Conservation (phyloP, 2,113 vertebrate species). For the Neotoma lepida region DNA sequence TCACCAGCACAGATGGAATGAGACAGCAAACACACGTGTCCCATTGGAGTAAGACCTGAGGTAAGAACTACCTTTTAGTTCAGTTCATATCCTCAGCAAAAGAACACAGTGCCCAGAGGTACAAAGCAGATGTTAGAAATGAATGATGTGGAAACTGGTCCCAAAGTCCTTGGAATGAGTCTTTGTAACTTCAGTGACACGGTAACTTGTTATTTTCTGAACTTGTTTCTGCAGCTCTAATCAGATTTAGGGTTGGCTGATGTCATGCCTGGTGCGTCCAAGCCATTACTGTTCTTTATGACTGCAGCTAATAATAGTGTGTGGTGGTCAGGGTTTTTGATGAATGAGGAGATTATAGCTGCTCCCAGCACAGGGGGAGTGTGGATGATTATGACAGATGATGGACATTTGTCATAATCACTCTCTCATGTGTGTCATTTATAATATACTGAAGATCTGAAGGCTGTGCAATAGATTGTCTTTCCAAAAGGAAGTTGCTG, state of each 20-base stretch:
- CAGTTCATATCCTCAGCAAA: not conserved
- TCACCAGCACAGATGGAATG: not conserved
- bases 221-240: not conserved
- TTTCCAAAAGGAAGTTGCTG: not conserved
- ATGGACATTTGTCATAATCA: not conserved
- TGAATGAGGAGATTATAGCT: not conserved
- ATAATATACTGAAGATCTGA: not conserved
- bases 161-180: not conserved
- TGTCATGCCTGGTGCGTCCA: not conserved
- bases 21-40: not conserved
- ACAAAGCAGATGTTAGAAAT: constrained; percentile 1
- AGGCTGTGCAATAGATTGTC: not conserved
- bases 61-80: not conserved
- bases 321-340: not conserved
- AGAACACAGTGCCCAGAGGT: not conserved
- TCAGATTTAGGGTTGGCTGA: not conserved
- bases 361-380: not conserved
- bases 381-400: not conserved
- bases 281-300: not conserved
- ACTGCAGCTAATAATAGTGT: not conserved
- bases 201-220: not conserved
- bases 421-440: not conserved
- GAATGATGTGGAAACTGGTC: not conserved
- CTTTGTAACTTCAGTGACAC: not conserved
- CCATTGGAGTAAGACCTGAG: not conserved